These are phyloP conservation scores for Arenaria interpres DNA, from an alignment of 2,113 vertebrate genomes.

Conservation along the genomic window DNA sequence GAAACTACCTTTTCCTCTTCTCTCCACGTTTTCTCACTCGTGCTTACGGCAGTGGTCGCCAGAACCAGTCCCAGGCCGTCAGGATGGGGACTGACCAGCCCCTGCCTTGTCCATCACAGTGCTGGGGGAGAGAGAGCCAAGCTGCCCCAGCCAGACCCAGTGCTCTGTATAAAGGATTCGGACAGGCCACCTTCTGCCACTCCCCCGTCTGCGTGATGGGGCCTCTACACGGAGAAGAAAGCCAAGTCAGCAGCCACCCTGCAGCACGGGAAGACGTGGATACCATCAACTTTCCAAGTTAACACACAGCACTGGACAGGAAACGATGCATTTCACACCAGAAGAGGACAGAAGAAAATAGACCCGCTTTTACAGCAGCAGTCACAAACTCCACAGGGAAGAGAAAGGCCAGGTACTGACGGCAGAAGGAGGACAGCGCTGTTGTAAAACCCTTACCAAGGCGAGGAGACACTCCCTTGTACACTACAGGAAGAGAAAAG, in stretches of 20 bases:
- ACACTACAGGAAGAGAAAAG: not conserved
- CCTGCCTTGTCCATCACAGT: not conserved
- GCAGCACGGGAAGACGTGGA: not conserved
- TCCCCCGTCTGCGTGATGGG: not conserved
- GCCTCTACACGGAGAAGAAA: not conserved
- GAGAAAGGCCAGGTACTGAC: not conserved
- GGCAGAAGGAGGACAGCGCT: not conserved
- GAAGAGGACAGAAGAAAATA: not conserved
- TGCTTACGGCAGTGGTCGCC: not conserved
- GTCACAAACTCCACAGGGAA: not conserved
- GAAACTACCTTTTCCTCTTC: not conserved
- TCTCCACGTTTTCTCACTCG: not conserved
- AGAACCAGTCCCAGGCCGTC: not conserved
- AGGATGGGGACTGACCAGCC: not conserved
- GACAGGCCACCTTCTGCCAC: not conserved
- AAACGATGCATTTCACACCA: not conserved
- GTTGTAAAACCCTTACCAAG: not conserved
- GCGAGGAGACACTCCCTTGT: not conserved
- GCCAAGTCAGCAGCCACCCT: not conserved
- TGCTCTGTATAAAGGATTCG: not conserved
- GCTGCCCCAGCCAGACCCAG: not conserved
- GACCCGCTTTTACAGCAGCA: not conserved
- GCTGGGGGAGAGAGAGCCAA: not conserved
- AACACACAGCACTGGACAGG: not conserved
- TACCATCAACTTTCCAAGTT: not conserved